These are phyloP conservation scores for Rhinolophus sinicus DNA, from an alignment of 2,113 vertebrate species.

Conservation along the genomic window DNA sequence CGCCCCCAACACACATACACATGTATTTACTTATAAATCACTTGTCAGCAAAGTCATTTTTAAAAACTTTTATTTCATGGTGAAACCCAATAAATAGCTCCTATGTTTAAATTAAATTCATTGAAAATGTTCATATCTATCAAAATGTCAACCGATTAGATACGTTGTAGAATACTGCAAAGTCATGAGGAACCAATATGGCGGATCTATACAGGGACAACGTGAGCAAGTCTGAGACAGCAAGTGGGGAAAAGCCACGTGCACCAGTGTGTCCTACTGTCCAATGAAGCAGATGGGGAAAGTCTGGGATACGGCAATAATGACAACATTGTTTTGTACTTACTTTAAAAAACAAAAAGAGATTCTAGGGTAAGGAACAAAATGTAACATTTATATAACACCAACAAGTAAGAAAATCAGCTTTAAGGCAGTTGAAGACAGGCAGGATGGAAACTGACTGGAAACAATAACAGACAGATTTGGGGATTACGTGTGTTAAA, in stretches of 20 bases:
- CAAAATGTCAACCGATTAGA: not conserved
- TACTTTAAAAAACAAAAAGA: not conserved
- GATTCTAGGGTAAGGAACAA: not conserved
- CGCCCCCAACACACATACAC: not conserved
- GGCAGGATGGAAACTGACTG: not conserved
- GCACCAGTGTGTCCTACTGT: rapidly evolving
- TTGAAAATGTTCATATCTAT: not conserved
- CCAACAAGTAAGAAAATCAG: not conserved
- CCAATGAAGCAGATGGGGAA: not conserved
- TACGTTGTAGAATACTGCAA: not conserved
- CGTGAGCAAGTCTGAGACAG: not conserved
- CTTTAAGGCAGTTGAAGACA: not conserved
- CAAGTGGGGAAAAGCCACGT: no score
- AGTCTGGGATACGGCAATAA: not conserved
- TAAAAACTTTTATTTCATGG: not conserved
- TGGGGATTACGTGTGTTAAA: not conserved
- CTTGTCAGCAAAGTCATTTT: not conserved
- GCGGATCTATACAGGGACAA: not conserved
- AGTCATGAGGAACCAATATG: not conserved
- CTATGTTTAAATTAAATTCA: not conserved
- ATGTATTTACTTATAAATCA: not conserved
- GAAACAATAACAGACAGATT: slow-evolving; percentile 55
- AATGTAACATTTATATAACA: not conserved
- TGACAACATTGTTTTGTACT: not conserved
- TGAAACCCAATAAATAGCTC: not conserved